Conservation (phyloP, 1,140 invertebrate genomes). For the Tetragonula clypearis region DNA sequence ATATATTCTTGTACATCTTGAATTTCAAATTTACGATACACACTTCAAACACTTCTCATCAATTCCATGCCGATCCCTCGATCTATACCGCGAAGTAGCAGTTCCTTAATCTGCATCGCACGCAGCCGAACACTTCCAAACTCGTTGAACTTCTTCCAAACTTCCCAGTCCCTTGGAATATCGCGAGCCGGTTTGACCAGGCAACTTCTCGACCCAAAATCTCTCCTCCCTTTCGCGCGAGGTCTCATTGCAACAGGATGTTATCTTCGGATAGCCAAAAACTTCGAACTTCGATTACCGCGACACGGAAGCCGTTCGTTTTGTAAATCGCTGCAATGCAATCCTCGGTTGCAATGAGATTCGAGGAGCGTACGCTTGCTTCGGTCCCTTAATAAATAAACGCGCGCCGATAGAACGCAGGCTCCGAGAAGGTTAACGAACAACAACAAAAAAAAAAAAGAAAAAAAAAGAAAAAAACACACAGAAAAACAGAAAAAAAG, state of each 20-base stretch:
- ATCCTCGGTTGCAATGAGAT: slow-evolving; percentile 31
- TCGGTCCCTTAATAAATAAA: slow-evolving; percentile 54
- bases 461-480: too few relatives aligned
- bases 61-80: background rate
- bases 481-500: slow-evolving; percentile 1
- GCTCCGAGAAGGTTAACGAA: background rate
- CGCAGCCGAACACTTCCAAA: background rate
- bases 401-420: slow-evolving; percentile 44
- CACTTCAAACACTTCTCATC: background rate
- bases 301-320: slow-evolving; percentile 38
- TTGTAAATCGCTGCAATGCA: slow-evolving; percentile 48
- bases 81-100: background rate
- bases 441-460: too few relatives aligned
- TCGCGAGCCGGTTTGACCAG: background rate
- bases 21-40: background rate
- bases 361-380: background rate
- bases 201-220: background rate
- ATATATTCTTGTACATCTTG: too few relatives aligned
- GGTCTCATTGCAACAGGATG: background rate
- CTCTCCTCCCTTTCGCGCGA: background rate
- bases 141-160: background rate
- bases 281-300: slow-evolving; percentile 51
- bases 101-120: background rate
- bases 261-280: slow-evolving; percentile 35
- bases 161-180: background rate